Conservation (phyloP, 1,140 invertebrate genomes). For the Brevipalpus yothersi region DNA sequence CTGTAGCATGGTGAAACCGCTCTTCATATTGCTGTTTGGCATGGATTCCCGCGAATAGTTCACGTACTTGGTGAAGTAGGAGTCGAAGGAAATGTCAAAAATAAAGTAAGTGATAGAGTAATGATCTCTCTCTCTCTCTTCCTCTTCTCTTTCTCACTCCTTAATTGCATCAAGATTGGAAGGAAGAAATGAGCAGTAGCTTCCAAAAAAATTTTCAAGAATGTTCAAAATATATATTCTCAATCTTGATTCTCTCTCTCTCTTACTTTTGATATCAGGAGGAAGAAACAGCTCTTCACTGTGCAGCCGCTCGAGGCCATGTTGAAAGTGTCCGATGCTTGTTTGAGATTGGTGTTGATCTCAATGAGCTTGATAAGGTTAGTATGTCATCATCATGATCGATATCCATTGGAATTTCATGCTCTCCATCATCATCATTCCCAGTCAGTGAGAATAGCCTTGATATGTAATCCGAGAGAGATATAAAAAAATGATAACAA, state of each 20-base stretch:
- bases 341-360: constrained; percentile 31
- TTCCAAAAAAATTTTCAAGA: neutral
- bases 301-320: constrained; percentile 28
- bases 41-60: constrained; percentile 27
- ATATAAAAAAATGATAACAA: no score
- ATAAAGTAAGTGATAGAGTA: constrained; percentile 17
- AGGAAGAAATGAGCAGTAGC: no score
- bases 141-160: neutral
- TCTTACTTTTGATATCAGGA: constrained; percentile 21
- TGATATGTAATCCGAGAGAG: neutral
- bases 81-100: constrained; percentile 20
- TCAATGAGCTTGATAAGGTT: constrained; percentile 30
- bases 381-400: neutral
- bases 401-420: no score
- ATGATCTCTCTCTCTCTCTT: neutral
- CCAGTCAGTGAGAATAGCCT: neutral
- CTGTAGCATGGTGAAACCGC: constrained; percentile 25
- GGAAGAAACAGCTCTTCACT: constrained; percentile 30
- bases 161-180: neutral
- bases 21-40: constrained; percentile 30
- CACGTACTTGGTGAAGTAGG: constrained; percentile 23
- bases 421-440: no score
- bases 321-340: constrained; percentile 30
- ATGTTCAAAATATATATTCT: neutral
- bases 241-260: neutral